Evolutionary conservation across 2,113 vertebrate genomes (phyloP).

Genomic region (Hyperopisus bebe): DNA sequence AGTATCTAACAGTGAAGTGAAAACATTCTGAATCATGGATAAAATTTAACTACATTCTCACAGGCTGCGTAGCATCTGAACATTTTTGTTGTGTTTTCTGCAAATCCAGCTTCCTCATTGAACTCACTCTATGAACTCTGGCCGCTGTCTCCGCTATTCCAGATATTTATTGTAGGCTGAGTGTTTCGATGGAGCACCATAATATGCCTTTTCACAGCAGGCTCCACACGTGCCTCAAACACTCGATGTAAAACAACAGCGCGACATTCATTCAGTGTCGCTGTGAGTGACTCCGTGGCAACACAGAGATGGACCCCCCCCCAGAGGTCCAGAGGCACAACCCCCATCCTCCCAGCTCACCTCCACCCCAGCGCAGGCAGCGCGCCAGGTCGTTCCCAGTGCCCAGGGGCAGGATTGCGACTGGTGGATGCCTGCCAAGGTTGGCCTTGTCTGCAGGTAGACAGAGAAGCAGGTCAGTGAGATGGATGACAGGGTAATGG

Average conservation of each 20-base stretch:
- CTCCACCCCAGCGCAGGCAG: slow-evolving; percentile 94
- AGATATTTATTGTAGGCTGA: neutral
- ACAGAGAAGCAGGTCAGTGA: neutral
- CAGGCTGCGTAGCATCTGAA: neutral
- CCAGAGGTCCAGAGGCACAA: neutral
- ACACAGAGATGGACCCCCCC: neutral
- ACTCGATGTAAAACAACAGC: neutral
- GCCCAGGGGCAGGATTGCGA: slow-evolving; percentile 88
- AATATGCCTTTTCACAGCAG: neutral
- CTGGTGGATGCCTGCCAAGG: slow-evolving; percentile 72
- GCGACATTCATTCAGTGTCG: neutral
- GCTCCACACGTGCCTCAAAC: neutral
- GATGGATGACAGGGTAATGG: neutral
- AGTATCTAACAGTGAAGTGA: neutral
- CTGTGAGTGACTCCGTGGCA: neutral
- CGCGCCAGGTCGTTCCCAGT: slow-evolving; percentile 93
- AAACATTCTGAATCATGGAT: neutral
- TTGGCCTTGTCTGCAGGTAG: slow-evolving; percentile 57
- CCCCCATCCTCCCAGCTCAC: slow-evolving; percentile 59
- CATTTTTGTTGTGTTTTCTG: neutral
- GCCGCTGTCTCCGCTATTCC: neutral
- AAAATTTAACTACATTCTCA: neutral
- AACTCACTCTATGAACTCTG: neutral
- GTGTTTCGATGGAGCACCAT: neutral
- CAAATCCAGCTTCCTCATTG: neutral